Conservation (phyloP, 2,888 invertebrate species). For the Trachelus troglodyta region DNA sequence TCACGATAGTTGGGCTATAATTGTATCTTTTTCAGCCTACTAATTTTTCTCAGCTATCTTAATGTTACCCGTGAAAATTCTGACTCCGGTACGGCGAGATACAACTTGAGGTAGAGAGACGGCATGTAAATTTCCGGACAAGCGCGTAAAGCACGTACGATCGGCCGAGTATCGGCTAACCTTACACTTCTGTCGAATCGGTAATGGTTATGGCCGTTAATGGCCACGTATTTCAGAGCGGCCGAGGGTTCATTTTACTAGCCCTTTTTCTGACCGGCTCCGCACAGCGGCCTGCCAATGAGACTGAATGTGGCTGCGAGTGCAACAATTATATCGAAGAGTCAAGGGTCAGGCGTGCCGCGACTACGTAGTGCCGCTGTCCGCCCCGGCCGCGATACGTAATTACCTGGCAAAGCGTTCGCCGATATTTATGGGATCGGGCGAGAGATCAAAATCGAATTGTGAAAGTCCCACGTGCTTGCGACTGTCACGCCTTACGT, state of each 20-base stretch:
- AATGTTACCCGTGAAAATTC: background rate
- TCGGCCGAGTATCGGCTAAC: constrained; percentile 32
- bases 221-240: constrained; percentile 57
- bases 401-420: constrained; percentile 44
- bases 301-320: constrained; percentile 17
- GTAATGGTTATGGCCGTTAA: constrained; percentile 63
- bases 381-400: constrained; percentile 47
- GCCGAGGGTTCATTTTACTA: constrained; percentile 20
- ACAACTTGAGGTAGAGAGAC: background rate
- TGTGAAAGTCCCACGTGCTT: constrained; percentile 21
- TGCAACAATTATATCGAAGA: constrained; percentile 54
- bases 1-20: background rate
- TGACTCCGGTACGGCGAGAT: background rate
- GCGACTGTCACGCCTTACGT: background rate
- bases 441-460: constrained; percentile 53
- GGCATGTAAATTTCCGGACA: constrained; percentile 47
- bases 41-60: background rate
- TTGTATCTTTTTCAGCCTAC: background rate
- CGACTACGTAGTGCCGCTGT: constrained; percentile 44
- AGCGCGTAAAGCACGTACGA: constrained; percentile 43
- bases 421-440: constrained; percentile 53
- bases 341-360: constrained; percentile 55
- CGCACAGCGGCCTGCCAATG: background rate
- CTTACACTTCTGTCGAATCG: constrained; percentile 55
- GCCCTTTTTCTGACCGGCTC: background rate